Base-by-base conservation (phyloP, 2,888 invertebrate genomes). In the Lycaena phlaeas region DNA sequence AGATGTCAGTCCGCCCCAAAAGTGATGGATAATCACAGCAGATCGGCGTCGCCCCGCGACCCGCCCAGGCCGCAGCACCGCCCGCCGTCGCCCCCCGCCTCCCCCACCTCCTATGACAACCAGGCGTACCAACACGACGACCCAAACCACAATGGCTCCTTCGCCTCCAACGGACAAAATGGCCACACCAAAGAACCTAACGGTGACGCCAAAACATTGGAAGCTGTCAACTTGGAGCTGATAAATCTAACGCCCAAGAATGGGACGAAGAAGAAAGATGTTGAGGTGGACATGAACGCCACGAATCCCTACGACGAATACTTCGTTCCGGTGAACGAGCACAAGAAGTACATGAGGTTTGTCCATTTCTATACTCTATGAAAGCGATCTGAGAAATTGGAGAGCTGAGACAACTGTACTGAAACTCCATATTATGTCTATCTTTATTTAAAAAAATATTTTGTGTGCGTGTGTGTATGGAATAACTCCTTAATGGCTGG, bases 251-350 rank as follows among this genome's bases (percentile, higher is more conserved):
- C 85, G 14, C 81, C 85, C 36, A 76, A 87, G 51, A 88, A 87
- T 52, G 87, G 88, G 4, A 73, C 86, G 1, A 87, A 87, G 53
- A 91, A 90, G 68, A 90, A 89, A 64, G 89, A 89, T 43, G 87
- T 87, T 3, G 88, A 89, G 48, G 86, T 87, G 1, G 89, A 90
- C 49, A 86, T 88, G 56, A 88, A 87, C 51, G 84, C 89, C 14
- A 86, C 87, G 25, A 91, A 91, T 66, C 90, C 91, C 3, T 92
- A 93, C 67, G 92, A 93, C 59, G 93, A 93, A 59, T 93, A 93
- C 72, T 93, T 93, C 68, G 92, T 94, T 47, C 92, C 93, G 18
- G 93, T 94, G 49, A 93, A 94, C 65, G 92, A 93, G 63, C 93
- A 93, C 70, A 88, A 90, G 64, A 94, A 94, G 78, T 93, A 90